Evolutionary conservation across 2,113 vertebrate species (phyloP).

Genomic region (Pteropus alecto): DNA sequence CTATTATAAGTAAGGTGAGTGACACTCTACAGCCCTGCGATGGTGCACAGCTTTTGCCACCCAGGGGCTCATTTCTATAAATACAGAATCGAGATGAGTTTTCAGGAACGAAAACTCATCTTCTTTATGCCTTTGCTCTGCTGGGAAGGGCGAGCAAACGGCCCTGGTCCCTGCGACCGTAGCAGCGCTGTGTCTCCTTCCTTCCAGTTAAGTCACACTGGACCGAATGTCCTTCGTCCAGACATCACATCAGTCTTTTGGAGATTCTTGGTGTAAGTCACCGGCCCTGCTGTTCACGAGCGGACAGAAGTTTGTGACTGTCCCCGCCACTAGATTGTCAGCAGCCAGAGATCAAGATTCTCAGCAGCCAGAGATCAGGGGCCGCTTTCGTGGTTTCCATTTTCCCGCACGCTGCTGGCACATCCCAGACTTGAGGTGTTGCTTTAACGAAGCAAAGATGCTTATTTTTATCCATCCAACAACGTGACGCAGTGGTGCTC

Average conservation of each 20-base stretch:
- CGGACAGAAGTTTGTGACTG: neutral
- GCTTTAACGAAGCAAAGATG: neutral
- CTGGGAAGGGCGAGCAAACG: neutral
- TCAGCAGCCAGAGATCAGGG: neutral
- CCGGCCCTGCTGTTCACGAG: neutral
- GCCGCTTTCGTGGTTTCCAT: neutral
- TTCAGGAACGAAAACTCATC: constrained; percentile 13
- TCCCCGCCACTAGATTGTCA: neutral
- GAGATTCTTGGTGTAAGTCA: neutral
- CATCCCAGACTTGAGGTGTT: neutral
- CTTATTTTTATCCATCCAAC: neutral
- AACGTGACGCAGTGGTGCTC: neutral
- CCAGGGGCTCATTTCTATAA: neutral
- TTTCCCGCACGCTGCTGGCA: rapidly evolving
- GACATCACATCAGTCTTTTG: too few relatives aligned
- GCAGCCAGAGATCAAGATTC: neutral
- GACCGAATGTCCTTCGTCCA: neutral
- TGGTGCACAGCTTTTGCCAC: neutral
- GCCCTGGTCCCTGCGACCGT: neutral
- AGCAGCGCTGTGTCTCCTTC: neutral
- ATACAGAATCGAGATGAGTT: neutral
- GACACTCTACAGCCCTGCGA: neutral
- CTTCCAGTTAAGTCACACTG: neutral
- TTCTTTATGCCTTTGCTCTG: neutral
- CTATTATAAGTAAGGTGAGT: neutral